Evolutionary conservation across 1,140 invertebrate genomes (phyloP).

Genomic region (Diachasmimorpha longicaudata): DNA sequence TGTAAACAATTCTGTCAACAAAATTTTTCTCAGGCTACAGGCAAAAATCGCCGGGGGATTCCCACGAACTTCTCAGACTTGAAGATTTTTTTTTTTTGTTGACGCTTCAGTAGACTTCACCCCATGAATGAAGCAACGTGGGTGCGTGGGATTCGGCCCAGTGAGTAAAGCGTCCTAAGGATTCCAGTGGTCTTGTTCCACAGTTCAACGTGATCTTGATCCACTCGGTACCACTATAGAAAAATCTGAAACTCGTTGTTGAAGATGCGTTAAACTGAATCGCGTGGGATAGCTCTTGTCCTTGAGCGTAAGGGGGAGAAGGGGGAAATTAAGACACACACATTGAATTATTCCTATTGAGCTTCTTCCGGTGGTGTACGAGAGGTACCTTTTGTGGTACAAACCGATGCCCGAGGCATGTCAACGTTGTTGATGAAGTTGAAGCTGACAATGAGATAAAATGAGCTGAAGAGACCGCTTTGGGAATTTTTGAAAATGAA

Average conservation of each 20-base stretch:
- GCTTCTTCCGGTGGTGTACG: conserved; percentile 42
- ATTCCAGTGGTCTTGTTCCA: conserved; percentile 16
- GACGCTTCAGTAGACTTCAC: conserved; percentile 28
- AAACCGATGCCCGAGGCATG: not conserved
- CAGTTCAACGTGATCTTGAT: conserved; percentile 16
- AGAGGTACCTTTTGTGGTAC: not conserved
- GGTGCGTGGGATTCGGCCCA: not conserved
- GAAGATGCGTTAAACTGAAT: conserved; percentile 28
- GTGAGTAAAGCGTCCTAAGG: conserved; percentile 21
- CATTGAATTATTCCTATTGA: conserved; percentile 38
- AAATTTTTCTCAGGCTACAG: conserved; percentile 21
- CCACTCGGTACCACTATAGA: conserved; percentile 25
- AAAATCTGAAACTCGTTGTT: conserved; percentile 37
- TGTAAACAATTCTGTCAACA: not conserved
- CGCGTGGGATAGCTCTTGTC: conserved; percentile 47
- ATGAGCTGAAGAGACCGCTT: not conserved
- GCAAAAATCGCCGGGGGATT: conserved; percentile 20
- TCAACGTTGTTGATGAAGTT: conserved; percentile 11
- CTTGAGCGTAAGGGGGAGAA: conserved; percentile 21
- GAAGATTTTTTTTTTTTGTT: not conserved
- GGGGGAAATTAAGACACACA: conserved; percentile 7
- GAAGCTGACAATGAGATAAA: conserved; percentile 17
- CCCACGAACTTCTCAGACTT: conserved; percentile 40
- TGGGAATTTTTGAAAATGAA: too few species aligned
- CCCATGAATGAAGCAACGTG: conserved; percentile 18